These are phyloP conservation scores for Cotesia chilonis DNA, from an alignment of 1,140 invertebrate genomes.

Conservation along the genomic window DNA sequence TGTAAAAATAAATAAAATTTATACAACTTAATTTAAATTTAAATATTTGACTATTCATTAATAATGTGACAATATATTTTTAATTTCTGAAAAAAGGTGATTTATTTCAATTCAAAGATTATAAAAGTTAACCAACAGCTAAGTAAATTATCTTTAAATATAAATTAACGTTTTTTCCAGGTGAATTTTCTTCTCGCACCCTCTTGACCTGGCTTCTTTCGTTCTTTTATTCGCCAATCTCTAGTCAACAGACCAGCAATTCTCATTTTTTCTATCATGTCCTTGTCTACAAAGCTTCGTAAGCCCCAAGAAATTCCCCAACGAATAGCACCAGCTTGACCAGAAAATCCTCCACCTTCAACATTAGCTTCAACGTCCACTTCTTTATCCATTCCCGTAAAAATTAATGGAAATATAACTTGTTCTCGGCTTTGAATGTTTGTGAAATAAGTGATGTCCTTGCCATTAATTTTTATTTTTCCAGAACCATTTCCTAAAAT, in stretches of 20 bases:
- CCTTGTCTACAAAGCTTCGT: slow-evolving; percentile 80
- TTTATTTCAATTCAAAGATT: too few relatives aligned
- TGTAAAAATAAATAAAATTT: too few relatives aligned
- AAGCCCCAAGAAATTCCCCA: slow-evolving; percentile 84
- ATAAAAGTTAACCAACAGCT: too few relatives aligned
- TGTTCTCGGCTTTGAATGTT: slow-evolving; percentile 77
- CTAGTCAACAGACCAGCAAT: slow-evolving; percentile 88
- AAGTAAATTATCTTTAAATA: neutral
- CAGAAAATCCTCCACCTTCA: slow-evolving; percentile 74
- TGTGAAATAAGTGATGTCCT: slow-evolving; percentile 80
- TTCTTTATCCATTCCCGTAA: slow-evolving; percentile 76
- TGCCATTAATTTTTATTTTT: slow-evolving; percentile 82
- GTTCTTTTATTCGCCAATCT: slow-evolving; percentile 82
- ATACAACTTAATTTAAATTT: too few relatives aligned
- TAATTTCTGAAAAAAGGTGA: too few relatives aligned
- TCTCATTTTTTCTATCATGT: slow-evolving; percentile 85
- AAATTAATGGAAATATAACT: slow-evolving; percentile 87
- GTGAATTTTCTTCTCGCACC: slow-evolving; percentile 91
- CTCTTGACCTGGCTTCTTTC: slow-evolving; percentile 93
- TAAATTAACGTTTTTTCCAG: slow-evolving; percentile 87
- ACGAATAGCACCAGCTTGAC: slow-evolving; percentile 85
- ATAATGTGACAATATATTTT: too few relatives aligned
- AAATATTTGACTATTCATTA: too few relatives aligned
- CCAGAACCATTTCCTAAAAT: slow-evolving; percentile 81
- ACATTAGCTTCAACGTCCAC: slow-evolving; percentile 87